Evolutionary conservation across 2,113 vertebrate genomes (phyloP), one percentile per base, ranked within the genome.

Genomic region (Pagrus major): DNA sequence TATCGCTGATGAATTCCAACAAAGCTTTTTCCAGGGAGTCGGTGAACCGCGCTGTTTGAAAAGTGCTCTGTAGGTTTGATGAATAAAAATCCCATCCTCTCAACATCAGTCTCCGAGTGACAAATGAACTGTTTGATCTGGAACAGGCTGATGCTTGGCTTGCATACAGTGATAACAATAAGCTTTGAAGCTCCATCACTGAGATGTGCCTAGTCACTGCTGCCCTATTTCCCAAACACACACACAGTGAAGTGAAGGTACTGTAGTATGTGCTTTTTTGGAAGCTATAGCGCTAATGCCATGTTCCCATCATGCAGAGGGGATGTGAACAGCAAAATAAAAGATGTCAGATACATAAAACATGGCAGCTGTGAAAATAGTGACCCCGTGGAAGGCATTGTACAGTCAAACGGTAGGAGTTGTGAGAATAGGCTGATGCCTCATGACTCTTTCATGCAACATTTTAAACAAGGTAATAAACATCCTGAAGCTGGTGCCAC

Each of bases 91-190:
- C 33, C 25, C 35, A 6, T 77, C 61, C 27, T 70, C 69, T 71
- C 71, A 9, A 61, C 58, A 11, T 84, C 66, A 46, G 49, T 74
- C 77, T 71, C 83, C 79, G 58, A 61, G 55, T 80, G 83, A 88
- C 78, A 83, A 82, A 91, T 66, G 70, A 44, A 25, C 64, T 46
- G 78, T 93, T 88, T 87, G 87, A 89, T 91, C 69, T 74, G 71
- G 76, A 73, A 71, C 66, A 73, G 67, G 67, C 67, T 41, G 80
- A 79, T 58, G 72, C 84, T 80, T 52, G 60, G 71, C 65, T 73
- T 64, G 71, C 60, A 65, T 81, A 67, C 70, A 74, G 67, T 60
- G 72, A 85, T 86, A 84, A 83, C 85, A 87, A 79, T 80, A 72
- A 7, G 74, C 83, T 85, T 80, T 86, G 84, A 84, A 86, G 84